Evolutionary conservation across 2,113 vertebrate species (phyloP).

Genomic region (Malurus melanocephalus): DNA sequence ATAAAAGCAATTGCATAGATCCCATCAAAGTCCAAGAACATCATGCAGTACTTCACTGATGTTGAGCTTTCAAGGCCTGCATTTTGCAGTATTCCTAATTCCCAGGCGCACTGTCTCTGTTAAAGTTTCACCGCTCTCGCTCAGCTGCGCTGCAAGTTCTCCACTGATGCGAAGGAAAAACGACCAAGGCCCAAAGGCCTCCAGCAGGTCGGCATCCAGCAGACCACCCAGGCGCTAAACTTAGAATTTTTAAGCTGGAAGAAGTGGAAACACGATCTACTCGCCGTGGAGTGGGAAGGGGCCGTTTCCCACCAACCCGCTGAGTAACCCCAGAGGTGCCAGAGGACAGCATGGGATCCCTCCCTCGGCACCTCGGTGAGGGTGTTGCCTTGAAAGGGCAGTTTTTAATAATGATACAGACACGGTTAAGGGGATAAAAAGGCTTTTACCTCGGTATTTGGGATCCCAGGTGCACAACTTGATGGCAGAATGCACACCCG

Average conservation of each 20-base stretch:
- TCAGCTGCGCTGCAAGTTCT: neutral
- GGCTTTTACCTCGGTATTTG: too few species aligned
- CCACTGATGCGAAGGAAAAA: neutral
- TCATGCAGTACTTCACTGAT: neutral
- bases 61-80: neutral
- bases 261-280: neutral
- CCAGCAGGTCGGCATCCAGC: neutral
- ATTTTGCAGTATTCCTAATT: fast-evolving
- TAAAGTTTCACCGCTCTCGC: fast-evolving
- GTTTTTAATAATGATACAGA: too few species aligned
- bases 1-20: neutral
- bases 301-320: neutral
- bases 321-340: neutral
- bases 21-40: neutral
- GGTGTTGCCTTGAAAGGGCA: too few species aligned
- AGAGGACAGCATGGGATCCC: fast-evolving
- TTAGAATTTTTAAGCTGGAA: neutral
- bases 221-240: neutral
- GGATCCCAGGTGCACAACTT: too few species aligned
- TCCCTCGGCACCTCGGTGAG: neutral
- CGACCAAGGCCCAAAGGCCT: neutral
- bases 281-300: neutral
- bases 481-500: too few species aligned
- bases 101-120: fast-evolving
- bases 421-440: too few species aligned